Conservation (phyloP, 2,113 vertebrate genomes). For the Irena cyanogastra region DNA sequence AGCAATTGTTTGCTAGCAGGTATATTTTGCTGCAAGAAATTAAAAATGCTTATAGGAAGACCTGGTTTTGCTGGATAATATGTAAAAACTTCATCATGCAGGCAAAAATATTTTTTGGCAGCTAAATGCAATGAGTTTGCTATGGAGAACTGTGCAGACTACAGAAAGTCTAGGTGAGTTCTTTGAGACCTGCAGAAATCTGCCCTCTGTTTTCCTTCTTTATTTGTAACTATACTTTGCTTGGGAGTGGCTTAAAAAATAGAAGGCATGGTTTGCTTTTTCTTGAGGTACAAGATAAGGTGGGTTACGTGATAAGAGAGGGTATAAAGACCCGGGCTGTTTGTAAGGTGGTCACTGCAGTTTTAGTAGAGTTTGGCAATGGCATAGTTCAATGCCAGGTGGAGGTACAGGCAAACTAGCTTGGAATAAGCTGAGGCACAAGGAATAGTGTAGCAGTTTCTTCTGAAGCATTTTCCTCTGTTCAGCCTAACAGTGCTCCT, state of each 20-base stretch:
- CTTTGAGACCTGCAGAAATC: conserved; percentile 5
- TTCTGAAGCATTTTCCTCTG: not conserved
- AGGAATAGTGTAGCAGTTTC: not conserved
- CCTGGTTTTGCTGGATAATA: conserved; percentile 33
- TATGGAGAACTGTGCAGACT: not conserved
- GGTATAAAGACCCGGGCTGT: fast-evolving
- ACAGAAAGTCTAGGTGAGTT: not conserved
- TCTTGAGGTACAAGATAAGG: not conserved
- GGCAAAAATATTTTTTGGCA: not conserved
- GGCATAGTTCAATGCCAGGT: not conserved
- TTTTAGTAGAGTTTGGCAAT: not conserved
- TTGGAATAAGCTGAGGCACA: not conserved
- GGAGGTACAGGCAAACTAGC: not conserved
- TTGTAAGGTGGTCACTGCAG: not conserved
- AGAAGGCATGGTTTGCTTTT: not conserved
- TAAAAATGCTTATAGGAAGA: conserved; percentile 57
- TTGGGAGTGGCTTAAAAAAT: not conserved
- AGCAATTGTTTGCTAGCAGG: conserved; percentile 67
- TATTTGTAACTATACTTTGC: conserved; percentile 2
- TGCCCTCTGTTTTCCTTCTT: not conserved
- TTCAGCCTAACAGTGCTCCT: not conserved
- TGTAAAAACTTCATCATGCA: conserved; percentile 13
- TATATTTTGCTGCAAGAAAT: conserved; percentile 73
- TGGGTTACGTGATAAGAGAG: not conserved
- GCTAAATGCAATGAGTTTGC: not conserved